phyloP scores from a whole-genome alignment of 2,888 invertebrate genomes.

The Parasteatoda lunata region DNA sequence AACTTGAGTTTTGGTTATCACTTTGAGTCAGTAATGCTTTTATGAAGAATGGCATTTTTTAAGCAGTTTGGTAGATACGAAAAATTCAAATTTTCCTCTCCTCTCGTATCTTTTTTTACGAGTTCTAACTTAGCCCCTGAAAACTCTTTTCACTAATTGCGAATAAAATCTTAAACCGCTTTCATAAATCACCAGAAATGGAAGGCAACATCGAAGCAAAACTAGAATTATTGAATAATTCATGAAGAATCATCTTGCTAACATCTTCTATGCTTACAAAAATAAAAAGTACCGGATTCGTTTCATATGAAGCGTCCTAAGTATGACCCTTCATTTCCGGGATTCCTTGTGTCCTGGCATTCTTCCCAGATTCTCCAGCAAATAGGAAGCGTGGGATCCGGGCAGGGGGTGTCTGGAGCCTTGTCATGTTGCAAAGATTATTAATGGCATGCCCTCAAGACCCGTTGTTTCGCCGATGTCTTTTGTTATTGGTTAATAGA shows the following conservation, averaged over 20 bases:
- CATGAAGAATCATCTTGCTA: not conserved
- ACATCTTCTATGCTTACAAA: not conserved
- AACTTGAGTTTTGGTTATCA: too few species aligned
- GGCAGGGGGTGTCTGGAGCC: not conserved
- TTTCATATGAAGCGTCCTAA: not conserved
- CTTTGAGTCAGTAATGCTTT: too few species aligned
- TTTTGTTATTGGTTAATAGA: not conserved
- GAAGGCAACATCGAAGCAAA: too few species aligned
- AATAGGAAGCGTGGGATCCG: conserved; percentile 5
- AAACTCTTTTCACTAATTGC: too few species aligned
- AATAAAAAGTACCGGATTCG: not conserved
- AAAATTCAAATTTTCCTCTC: too few species aligned
- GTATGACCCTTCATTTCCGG: conserved; percentile 5
- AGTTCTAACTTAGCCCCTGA: too few species aligned
- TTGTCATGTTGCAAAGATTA: conserved; percentile 5
- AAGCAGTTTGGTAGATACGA: too few species aligned
- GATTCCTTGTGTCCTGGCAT: conserved; percentile 3
- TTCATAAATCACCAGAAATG: too few species aligned
- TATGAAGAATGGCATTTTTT: too few species aligned
- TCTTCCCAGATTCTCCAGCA: not conserved
- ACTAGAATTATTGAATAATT: not conserved
- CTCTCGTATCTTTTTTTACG: too few species aligned
- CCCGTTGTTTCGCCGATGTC: conserved; percentile 1
- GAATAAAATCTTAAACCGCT: too few species aligned
- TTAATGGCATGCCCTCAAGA: conserved; percentile 5